These are phyloP conservation scores for Copidosoma aretas DNA, from an alignment of 2,888 invertebrate genomes.

Conservation along the genomic window DNA sequence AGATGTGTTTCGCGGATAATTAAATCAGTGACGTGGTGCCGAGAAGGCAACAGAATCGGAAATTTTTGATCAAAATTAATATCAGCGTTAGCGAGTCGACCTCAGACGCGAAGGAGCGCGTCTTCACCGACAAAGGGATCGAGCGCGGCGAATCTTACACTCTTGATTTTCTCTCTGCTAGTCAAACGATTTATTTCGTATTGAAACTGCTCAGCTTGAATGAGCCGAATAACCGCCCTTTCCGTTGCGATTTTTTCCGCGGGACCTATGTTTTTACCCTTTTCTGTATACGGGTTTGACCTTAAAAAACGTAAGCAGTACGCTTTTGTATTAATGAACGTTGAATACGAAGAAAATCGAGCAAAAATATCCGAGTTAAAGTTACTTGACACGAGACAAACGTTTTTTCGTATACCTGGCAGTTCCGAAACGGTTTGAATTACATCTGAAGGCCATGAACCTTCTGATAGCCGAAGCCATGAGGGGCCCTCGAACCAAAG, in stretches of 20 bases:
- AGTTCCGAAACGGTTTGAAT: background rate
- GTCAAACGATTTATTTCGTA: background rate
- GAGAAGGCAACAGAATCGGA: conserved; percentile 46
- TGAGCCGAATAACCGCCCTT: background rate
- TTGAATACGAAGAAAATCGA: too few relatives aligned
- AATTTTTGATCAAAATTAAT: conserved; percentile 41
- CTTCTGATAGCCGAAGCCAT: conserved; percentile 3
- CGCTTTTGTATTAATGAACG: too few relatives aligned
- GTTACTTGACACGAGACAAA: too few relatives aligned
- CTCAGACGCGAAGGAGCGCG: conserved; percentile 47
- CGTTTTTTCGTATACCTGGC: background rate
- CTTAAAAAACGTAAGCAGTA: too few relatives aligned
- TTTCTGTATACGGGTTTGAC: background rate
- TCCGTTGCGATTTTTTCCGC: background rate
- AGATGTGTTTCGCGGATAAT: conserved; percentile 44
- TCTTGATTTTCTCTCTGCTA: background rate
- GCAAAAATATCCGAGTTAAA: too few relatives aligned
- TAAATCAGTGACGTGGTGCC: conserved; percentile 44
- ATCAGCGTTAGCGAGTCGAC: conserved; percentile 44
- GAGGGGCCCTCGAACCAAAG: conserved; percentile 27
- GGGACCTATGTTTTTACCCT: background rate
- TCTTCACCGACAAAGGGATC: conserved; percentile 42
- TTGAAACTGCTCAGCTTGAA: background rate
- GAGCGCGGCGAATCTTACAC: conserved; percentile 32
- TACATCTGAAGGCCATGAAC: background rate